phyloP scores from a whole-genome alignment of 2,797 vertebrate genomes.

The Platyrinchus mystaceus region DNA sequence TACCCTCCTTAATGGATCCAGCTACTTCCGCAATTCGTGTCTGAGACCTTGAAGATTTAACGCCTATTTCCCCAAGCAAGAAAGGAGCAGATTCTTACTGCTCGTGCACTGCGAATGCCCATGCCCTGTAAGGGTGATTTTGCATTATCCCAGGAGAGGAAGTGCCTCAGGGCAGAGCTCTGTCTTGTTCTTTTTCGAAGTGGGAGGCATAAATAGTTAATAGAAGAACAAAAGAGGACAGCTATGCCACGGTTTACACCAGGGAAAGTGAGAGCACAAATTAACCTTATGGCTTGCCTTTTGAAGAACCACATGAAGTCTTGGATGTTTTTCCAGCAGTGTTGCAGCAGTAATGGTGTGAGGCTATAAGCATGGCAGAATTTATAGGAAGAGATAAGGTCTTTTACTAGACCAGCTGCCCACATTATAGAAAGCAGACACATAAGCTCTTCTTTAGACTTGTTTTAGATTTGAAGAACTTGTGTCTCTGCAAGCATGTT shows the following conservation, averaged over 20 bases:
- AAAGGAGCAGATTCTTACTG: neutral
- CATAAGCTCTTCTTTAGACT: neutral
- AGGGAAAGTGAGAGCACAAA: neutral
- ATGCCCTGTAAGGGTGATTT: rapidly evolving
- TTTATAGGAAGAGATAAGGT: neutral
- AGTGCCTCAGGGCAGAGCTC: neutral
- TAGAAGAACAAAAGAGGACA: conserved; percentile 1
- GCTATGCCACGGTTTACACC: neutral
- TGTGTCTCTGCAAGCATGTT: neutral
- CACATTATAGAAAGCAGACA: neutral
- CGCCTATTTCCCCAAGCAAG: neutral
- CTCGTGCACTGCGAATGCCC: rapidly evolving
- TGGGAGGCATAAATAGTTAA: conserved; percentile 8
- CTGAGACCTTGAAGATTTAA: neutral
- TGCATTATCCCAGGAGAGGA: neutral
- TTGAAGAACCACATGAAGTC: neutral
- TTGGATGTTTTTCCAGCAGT: neutral
- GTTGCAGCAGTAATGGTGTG: neutral
- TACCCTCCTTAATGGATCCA: neutral
- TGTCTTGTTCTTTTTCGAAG: neutral
- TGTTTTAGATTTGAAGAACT: neutral
- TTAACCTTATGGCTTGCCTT: neutral
- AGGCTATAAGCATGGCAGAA: neutral
- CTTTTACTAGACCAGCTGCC: neutral
- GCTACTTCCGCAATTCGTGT: neutral